Evolutionary conservation across 2,797 vertebrate genomes (phyloP), one percentile per base, ranked within the genome.

Genomic region (Channallabes apus): DNA sequence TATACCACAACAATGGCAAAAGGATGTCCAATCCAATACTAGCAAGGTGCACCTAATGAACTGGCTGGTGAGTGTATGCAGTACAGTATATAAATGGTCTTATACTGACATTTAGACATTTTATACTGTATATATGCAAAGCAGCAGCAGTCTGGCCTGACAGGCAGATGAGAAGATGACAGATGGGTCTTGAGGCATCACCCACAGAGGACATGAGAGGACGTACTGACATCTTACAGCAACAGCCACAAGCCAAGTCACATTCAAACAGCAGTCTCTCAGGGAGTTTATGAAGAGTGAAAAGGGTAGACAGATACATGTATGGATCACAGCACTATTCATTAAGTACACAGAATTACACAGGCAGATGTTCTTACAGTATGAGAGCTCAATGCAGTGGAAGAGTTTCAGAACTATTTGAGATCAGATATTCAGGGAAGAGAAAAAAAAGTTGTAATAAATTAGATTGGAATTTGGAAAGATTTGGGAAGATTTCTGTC

Each of bases 191-290:
- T 51, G 38, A 65, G 41, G 61, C n/a, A 14, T 41, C 75, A 80
- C 61, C 78, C 62, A 80, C 78, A 80, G 78, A 67, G 62, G 41
- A 80, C 61, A 65, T 80, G n/a, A 65, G 59, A 65, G 62, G 78
- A 65, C 78, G 2, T 64, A n/a, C 35, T 80, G 78, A 51, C 78
- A 64, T 64, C 61, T 80, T 46, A 46, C 78, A 64, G 6, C 20
- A 29, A 65, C 41, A 80, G 61, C 58, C 58, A 41, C 35, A 41
- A 79, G 76, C 58, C 22, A 65, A 80, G 78, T 64, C 61, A 65
- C 8, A 20, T 29, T 65, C 56, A n/a, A 62, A n/a, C 24, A 20
- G 24, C 38, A 32, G 38, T 51, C 17, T 46, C 77, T 41, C 15
- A 27, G 59, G 78, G 62, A 80, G 41, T 46, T 80, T 46, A 46